Evolutionary conservation across 2,113 vertebrate genomes (phyloP).

Genomic region (Hyperopisus bebe): DNA sequence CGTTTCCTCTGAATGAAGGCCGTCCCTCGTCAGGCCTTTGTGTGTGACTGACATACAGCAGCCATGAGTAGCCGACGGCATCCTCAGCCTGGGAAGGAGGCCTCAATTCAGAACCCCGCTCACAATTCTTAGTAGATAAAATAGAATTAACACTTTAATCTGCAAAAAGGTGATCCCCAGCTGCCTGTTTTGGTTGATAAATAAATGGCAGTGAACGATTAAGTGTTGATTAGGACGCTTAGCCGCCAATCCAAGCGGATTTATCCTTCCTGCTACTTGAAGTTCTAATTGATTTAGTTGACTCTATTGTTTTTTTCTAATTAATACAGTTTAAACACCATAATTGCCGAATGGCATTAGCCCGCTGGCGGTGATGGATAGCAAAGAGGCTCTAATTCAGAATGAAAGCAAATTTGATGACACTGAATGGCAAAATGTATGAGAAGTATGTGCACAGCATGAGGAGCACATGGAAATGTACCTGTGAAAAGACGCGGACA

Average conservation of each 20-base stretch:
- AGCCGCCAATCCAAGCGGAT: neutral
- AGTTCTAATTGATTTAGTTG: constrained; percentile 32
- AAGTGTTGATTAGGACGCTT: neutral
- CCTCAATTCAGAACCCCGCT: neutral
- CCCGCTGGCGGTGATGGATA: constrained; percentile 23
- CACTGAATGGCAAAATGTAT: neutral
- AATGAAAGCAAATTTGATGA: constrained; percentile 4
- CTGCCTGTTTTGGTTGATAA: neutral
- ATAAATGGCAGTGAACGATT: neutral
- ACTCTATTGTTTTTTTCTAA: constrained; percentile 36
- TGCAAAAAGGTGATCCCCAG: neutral
- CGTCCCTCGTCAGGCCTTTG: neutral
- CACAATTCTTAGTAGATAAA: neutral
- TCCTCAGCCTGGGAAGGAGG: neutral
- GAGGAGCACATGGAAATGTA: neutral
- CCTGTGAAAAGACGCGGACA: neutral
- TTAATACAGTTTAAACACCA: constrained; percentile 34
- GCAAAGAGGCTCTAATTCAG: constrained; percentile 24
- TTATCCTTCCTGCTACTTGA: constrained; percentile 8
- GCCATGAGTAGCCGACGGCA: neutral
- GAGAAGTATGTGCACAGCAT: neutral
- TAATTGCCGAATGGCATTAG: constrained; percentile 30
- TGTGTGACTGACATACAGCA: neutral
- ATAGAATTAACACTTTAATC: neutral
- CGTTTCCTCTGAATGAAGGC: neutral